A percentile compares a stretch with the other conserved stretches of the same genome.
These are phyloP conservation scores for Cichlasoma orientale DNA, from an alignment of 2,797 vertebrate genomes.

Conservation along the genomic window DNA sequence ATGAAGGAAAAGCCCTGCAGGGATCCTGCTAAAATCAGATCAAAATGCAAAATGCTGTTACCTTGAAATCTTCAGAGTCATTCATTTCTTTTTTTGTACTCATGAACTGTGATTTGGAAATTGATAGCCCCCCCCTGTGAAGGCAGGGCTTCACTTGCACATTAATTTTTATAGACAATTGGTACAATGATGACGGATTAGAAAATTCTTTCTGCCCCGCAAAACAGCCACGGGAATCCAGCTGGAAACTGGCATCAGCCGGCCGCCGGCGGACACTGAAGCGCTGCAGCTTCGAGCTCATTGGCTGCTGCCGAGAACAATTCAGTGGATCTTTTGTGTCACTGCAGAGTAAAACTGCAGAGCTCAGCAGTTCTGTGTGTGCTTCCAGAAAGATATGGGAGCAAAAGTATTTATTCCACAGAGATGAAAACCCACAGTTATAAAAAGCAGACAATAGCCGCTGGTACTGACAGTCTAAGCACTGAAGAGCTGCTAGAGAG, in stretches of 20 bases:
- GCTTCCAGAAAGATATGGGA: slow-evolving; percentile 73
- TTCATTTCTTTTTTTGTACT: slow-evolving; percentile 66
- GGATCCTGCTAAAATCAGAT: background rate
- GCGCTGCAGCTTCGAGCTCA: slow-evolving; percentile 49
- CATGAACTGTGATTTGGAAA: slow-evolving; percentile 60
- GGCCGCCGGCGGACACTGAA: slow-evolving; percentile 45
- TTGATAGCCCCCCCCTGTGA: slow-evolving; percentile 61
- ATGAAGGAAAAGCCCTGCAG: background rate
- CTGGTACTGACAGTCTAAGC: background rate
- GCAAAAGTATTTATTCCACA: slow-evolving; percentile 59
- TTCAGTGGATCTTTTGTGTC: slow-evolving; percentile 73
- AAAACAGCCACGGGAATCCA: slow-evolving; percentile 37
- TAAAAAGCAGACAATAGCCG: slow-evolving; percentile 28
- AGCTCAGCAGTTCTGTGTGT: slow-evolving; percentile 72
- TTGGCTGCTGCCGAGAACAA: slow-evolving; percentile 62
- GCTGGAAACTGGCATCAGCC: slow-evolving; percentile 55
- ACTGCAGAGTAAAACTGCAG: slow-evolving; percentile 50
- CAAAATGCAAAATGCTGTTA: slow-evolving; percentile 47
- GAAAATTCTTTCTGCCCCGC: slow-evolving; percentile 75
- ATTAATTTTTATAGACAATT: slow-evolving; percentile 79
- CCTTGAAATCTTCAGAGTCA: slow-evolving; percentile 74
- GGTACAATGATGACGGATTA: slow-evolving; percentile 75
- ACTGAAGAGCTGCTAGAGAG: background rate
- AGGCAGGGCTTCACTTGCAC: slow-evolving; percentile 60
- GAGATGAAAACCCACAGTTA: slow-evolving; percentile 30